A percentile compares a stretch with the other conserved stretches of the same genome.
Conservation (phyloP, 2,797 vertebrate species). For the Triplophysa bombifrons region DNA sequence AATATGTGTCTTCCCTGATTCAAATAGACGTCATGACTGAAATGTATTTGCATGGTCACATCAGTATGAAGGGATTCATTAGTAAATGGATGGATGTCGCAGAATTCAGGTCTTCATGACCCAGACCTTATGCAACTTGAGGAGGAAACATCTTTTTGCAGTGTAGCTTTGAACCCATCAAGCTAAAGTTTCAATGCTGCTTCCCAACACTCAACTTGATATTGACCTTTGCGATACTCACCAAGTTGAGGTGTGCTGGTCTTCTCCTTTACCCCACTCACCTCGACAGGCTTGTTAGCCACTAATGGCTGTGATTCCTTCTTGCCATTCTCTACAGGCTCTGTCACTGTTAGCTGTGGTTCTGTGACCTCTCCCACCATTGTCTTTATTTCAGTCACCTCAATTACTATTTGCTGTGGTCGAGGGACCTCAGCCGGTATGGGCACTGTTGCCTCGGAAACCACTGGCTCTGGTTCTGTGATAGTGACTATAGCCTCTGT, state of each 20-base stretch:
- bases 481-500: slow-evolving; percentile 48
- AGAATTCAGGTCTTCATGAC: no score
- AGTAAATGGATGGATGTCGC: no score
- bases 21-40: no score
- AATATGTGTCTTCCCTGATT: no score
- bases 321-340: slow-evolving; percentile 55
- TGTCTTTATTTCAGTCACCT: slow-evolving; percentile 66
- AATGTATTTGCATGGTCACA: no score
- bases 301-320: slow-evolving; percentile 65
- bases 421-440: slow-evolving; percentile 70
- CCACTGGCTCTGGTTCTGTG: slow-evolving; percentile 36
- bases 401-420: slow-evolving; percentile 69
- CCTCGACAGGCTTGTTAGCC: slow-evolving; percentile 65
- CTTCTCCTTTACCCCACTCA: slow-evolving; percentile 68
- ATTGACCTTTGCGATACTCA: slow-evolving; percentile 72
- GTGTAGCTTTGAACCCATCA: background rate
- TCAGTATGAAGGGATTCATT: no score
- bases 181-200: background rate
- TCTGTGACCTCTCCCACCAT: slow-evolving; percentile 70
- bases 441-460: slow-evolving; percentile 37
- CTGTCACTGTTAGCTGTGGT: slow-evolving; percentile 67
- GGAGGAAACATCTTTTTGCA: no score
- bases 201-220: slow-evolving; percentile 53
- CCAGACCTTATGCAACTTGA: no score
- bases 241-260: slow-evolving; percentile 68